Evolutionary conservation across 2,113 vertebrate genomes (phyloP).

Genomic region (Saccopteryx leptura): DNA sequence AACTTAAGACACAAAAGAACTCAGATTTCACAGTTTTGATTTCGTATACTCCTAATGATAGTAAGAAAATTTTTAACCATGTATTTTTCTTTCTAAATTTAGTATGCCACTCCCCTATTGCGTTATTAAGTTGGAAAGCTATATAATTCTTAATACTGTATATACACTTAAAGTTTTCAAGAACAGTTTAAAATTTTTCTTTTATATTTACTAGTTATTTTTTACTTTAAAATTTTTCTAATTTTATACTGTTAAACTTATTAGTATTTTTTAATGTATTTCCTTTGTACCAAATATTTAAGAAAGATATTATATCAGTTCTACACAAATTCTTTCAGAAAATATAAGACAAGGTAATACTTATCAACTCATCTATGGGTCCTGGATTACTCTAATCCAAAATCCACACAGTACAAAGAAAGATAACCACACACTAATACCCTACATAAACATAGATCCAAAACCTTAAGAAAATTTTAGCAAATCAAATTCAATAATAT

Average conservation of each 20-base stretch:
- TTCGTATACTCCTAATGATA: background rate
- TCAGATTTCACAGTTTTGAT: background rate
- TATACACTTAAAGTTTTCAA: background rate
- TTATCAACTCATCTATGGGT: background rate
- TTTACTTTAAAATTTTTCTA: background rate
- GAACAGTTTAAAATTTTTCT: background rate
- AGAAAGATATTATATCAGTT: background rate
- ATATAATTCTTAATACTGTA: background rate
- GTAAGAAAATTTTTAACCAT: background rate
- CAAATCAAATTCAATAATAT: background rate
- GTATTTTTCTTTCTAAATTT: constrained; percentile 1
- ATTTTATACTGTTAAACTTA: background rate
- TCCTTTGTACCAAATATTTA: constrained; percentile 9
- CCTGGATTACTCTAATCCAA: background rate
- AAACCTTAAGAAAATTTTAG: background rate
- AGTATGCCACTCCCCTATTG: background rate
- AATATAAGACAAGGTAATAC: background rate
- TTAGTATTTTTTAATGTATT: background rate
- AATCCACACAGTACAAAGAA: background rate
- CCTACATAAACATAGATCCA: background rate
- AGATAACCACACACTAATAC: background rate
- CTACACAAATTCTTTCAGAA: background rate
- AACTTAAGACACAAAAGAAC: background rate
- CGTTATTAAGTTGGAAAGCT: background rate
- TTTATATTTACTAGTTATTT: background rate